phyloP scores from a whole-genome alignment of 2,113 vertebrate species.

The Lepisosteus osseus region DNA sequence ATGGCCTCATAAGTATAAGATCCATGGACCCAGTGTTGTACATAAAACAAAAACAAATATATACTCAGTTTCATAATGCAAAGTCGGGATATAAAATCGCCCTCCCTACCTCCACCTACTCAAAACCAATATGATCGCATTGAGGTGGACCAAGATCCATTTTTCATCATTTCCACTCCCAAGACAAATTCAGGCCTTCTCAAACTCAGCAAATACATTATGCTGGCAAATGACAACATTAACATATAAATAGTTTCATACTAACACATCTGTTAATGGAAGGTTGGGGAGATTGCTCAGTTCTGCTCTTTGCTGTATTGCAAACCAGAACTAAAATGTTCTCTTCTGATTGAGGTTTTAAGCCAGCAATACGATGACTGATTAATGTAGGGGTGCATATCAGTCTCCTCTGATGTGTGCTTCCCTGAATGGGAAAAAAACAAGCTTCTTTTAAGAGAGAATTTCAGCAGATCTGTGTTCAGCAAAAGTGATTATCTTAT shows the following conservation, averaged over 20 bases:
- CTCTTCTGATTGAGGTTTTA: too few species aligned
- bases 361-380: too few species aligned
- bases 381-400: too few species aligned
- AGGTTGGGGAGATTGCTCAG: background rate
- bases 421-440: too few species aligned
- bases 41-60: constrained; percentile 23
- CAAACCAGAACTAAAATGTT: background rate
- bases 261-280: constrained; percentile 71
- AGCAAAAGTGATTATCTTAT: too few species aligned
- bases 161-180: constrained; percentile 1
- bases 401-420: too few species aligned
- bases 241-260: constrained; percentile 77
- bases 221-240: constrained; percentile 74
- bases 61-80: constrained; percentile 28
- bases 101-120: constrained; percentile 27
- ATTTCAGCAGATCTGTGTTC: too few species aligned
- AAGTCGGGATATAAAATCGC: constrained; percentile 15
- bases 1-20: constrained; percentile 16
- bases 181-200: constrained; percentile 57
- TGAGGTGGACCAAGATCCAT: constrained; percentile 29
- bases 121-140: constrained; percentile 40
- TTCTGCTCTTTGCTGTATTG: constrained; percentile 11
- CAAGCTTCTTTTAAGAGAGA: too few species aligned
- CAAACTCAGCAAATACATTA: constrained; percentile 65
- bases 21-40: constrained; percentile 24